phyloP scores from a whole-genome alignment of 2,797 vertebrate species.

The Loriculus beryllinus region DNA sequence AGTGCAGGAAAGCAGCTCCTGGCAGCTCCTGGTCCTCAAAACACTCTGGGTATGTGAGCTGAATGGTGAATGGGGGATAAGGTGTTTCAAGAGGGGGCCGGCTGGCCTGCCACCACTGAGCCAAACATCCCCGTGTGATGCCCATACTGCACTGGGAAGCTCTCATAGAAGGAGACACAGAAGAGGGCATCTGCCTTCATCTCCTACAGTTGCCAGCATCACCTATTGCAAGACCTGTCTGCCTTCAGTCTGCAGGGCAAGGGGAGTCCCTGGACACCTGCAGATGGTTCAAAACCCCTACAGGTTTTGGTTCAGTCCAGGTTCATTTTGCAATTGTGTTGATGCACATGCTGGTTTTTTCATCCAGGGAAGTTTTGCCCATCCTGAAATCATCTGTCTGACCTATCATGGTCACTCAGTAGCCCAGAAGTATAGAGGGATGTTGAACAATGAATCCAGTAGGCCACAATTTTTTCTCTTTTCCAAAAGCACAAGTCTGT shows the following conservation, averaged over 20 bases:
- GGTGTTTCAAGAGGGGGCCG: not conserved
- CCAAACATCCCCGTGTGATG: not conserved
- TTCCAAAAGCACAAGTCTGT: not conserved
- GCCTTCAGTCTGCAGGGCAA: not conserved
- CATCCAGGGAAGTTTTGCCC: not conserved
- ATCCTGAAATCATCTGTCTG: not conserved
- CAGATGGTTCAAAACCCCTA: not conserved
- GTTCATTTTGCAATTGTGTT: not conserved
- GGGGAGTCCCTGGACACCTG: not conserved
- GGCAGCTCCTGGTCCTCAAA: conserved; percentile 23
- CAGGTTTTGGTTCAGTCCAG: not conserved
- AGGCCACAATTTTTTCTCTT: accelerated
- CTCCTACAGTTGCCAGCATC: not conserved
- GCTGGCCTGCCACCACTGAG: not conserved
- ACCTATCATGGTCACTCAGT: not conserved
- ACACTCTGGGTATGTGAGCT: not conserved
- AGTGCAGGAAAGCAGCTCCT: conserved; percentile 6
- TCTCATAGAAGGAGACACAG: accelerated
- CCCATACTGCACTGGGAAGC: not conserved
- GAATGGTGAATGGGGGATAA: conserved; percentile 43
- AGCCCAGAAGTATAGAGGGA: not conserved
- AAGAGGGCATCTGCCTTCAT: not conserved
- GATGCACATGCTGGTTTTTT: not conserved
- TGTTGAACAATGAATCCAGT: not conserved
- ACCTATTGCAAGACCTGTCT: conserved; percentile 6